Evolutionary conservation across 2,888 invertebrate species (phyloP).

Genomic region (Ethmia dodecea): DNA sequence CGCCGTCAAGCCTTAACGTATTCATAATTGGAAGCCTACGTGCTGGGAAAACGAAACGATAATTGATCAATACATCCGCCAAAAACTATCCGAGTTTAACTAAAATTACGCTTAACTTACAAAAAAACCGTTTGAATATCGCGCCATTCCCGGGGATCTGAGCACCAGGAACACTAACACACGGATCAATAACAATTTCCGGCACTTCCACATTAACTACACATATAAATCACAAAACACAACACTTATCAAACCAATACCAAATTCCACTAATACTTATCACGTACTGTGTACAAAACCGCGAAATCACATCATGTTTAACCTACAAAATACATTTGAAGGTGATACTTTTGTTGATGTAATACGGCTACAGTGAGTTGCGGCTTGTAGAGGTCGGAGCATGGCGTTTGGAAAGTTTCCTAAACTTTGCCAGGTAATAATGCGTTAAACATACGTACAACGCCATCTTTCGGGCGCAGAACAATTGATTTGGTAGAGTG

Average conservation of each 20-base stretch:
- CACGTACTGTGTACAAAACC: slow-evolving; percentile 61
- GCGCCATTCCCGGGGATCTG: slow-evolving; percentile 41
- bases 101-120: slow-evolving; percentile 35
- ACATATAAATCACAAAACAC: slow-evolving; percentile 32
- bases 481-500: too few species aligned
- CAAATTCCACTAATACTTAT: slow-evolving; percentile 38
- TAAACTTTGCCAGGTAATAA: slow-evolving; percentile 53
- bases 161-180: slow-evolving; percentile 22
- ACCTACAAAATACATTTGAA: slow-evolving; percentile 77
- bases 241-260: slow-evolving; percentile 28
- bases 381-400: slow-evolving; percentile 24
- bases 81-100: neutral
- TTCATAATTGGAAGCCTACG: neutral
- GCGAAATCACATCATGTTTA: slow-evolving; percentile 70
- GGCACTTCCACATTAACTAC: slow-evolving; percentile 14
- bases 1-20: slow-evolving; percentile 3
- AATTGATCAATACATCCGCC: neutral
- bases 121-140: slow-evolving; percentile 36
- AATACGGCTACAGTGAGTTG: slow-evolving; percentile 37
- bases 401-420: slow-evolving; percentile 22
- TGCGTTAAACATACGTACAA: slow-evolving; percentile 26
- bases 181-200: slow-evolving; percentile 18
- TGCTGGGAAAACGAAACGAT: too few species aligned
- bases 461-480: slow-evolving; percentile 58
- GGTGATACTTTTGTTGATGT: slow-evolving; percentile 78